Base-by-base conservation (phyloP, 2,797 vertebrate species). In the Pangasius larnaudii region DNA sequence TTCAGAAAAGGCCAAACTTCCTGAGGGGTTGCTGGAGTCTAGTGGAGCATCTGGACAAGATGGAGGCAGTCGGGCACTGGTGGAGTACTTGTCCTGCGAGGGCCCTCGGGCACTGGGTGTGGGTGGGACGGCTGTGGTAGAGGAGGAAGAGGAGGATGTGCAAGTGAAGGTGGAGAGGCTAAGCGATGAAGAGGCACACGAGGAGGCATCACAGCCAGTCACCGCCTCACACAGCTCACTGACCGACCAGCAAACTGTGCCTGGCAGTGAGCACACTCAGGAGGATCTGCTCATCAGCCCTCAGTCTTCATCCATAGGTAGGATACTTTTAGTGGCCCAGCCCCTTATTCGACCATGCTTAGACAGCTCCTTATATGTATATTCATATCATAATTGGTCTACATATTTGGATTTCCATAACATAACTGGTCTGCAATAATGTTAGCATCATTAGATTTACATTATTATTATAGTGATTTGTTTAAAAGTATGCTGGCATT, bases 141-240 rank as follows among this genome's bases (percentile, higher is more conserved):
- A 91, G 71, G 92, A 91, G 67, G 92, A 96, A 72, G 98, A 99
- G 89, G 99, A 99, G 75, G 98, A 99, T 3, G 97, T 99, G 86
- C 96, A 95, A 8, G 98, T 99, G 92, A 99, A 99, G 93, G 98
- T 99, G 91, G 99, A 99, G 86, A 95, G 98, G 87, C 94, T 99
- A 49, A 99, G 99, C 19, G 98, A 99, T 0, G 98, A 99, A 93
- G 99, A 99, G 92, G 98, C 96, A n/a, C 99, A 99, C 2, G 98
- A 99, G 94, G 97, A 98, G 0, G 97, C 97, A 0, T 98, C 98
- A 0, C 98, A 99, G 93, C 97, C 98, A 0, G 96, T 99, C 88
- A 99, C 98, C 74, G 98, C 97, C 1, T 98, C 99, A 87, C 98
- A 99, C 94, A 99, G 98, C 93, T 99, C 98, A 0, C 94, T 99